These are phyloP conservation scores for Stichodactyla helianthus DNA, from an alignment of 64 coral and sea anemone genomes.

Conservation along the genomic window DNA sequence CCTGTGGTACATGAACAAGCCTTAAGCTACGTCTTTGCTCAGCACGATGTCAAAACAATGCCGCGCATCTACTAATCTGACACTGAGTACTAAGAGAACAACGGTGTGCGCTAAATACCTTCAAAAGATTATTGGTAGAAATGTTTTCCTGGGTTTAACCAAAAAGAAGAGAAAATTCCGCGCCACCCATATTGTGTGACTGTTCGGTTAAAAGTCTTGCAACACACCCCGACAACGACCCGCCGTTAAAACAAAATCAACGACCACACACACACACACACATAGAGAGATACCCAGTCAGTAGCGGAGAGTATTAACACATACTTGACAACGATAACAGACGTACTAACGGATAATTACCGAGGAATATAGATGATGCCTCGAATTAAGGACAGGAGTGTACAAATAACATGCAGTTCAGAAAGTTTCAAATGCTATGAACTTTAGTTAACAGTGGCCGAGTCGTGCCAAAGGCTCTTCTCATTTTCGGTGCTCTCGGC, in stretches of 20 bases:
- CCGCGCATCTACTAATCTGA: background rate
- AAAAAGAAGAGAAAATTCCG: background rate
- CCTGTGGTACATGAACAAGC: background rate
- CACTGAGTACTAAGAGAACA: background rate
- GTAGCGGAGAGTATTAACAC: too few species aligned
- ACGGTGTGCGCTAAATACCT: background rate
- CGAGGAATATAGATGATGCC: too few species aligned
- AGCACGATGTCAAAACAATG: background rate
- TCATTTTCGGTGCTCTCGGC: too few species aligned
- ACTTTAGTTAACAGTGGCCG: too few species aligned
- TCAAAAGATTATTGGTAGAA: background rate
- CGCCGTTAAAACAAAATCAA: background rate
- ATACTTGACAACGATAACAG: too few species aligned
- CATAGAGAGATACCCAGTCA: too few species aligned
- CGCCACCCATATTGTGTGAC: background rate
- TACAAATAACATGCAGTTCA: too few species aligned
- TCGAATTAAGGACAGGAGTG: too few species aligned
- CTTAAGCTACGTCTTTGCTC: background rate
- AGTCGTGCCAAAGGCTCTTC: too few species aligned
- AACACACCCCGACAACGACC: background rate
- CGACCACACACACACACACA: background rate
- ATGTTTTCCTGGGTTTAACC: background rate
- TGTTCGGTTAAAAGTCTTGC: background rate
- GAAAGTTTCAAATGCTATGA: too few species aligned
- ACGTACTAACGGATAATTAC: too few species aligned